Evolutionary conservation across 2,888 invertebrate species (phyloP), one percentile per base, ranked within the genome.

Genomic region (Lycocerus yunnanus): DNA sequence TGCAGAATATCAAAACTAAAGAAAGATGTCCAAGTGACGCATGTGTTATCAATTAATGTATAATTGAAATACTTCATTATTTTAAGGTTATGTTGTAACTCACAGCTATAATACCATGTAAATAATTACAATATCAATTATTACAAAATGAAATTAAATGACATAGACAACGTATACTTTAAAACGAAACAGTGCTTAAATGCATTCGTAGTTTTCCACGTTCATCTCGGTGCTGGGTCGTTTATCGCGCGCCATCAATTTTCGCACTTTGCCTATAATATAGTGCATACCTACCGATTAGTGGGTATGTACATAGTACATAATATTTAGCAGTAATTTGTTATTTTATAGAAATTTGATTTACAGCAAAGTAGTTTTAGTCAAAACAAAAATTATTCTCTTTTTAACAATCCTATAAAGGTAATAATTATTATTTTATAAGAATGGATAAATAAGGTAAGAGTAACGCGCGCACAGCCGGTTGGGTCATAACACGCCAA

Each of bases 401-500:
- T 43, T 43, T 43, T 27, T 15, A 18, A 43, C 63, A 70, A 24
- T 27, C 68, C 65, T 71, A 69, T 73, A 75, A 73, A 76, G 76
- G 77, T 79, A 78, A 68, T 75, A 78, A 74, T 77, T 77, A 71
- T 74, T 75, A 68, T 73, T 74, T 75, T 76, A 78, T 77, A 77
- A 81, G 77, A 74, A 78, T 71, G 79, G 80, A 80, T 82, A 82
- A 82, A 81, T 81, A 83, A 75, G 75, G 75, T 73, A 73, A 73
- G 68, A 80, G 80, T 78, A 80, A 78, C 77, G 74, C 76, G n/a
- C n/a, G 79, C 81, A 80, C 85, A 83, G 84, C 83, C 84, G 83
- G 84, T 80, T 79, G 79, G 80, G 82, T 82, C 81, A 83, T 84
- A 84, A 84, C 83, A 79, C 81, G 82, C 80, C 81, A 81, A 84